Evolutionary conservation across 92 coral and sea anemone species (phyloP), one percentile per base, ranked within the genome.

Genomic region (Actinostola sp.): DNA sequence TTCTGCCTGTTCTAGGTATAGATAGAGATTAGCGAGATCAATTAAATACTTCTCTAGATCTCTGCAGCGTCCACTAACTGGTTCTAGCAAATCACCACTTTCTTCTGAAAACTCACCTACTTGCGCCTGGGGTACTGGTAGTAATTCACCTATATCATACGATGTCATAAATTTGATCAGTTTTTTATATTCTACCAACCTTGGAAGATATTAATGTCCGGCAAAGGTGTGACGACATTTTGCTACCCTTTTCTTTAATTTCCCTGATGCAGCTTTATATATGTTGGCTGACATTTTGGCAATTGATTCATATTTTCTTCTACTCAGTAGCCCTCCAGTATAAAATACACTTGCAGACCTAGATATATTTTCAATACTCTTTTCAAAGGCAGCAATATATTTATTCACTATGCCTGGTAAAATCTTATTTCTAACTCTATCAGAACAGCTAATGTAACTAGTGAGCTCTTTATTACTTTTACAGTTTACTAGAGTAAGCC

Each of bases 231-330:
- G 66, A 8, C 66, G 5, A 59, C 6, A 10, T 59, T 59, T 59
- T 28, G 32, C 5, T 15, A 59, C 66, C 9, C 66, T 31, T 28
- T 28, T 20, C 31, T 30, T 59, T 20, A 59, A 59, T 4, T 20
- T 20, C 9, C 9, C 38, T 3, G 66, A 28, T 23, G 66, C 66
- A 3, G 5, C 11, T 59, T 3, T 28, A 31, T 59, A 59, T 8
- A 11, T 8, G 23, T 59, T 59, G 38, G 66, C 66, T 59, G 4
- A 4, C 9, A 3, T 30, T 59, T 28, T 59, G n/a, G 66, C 66
- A 59, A 59, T 59, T 3, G 66, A 13, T 28, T 59, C 66, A 59
- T 59, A 59, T 30, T 59, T 59, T 59, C 66, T 59, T n/a, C 66
- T 20, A 59, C 66, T 23, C 10, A 59, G 38, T 8, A 59, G 17